Base-by-base conservation (phyloP, 2,797 vertebrate species). In the Sebastes paucispinis region DNA sequence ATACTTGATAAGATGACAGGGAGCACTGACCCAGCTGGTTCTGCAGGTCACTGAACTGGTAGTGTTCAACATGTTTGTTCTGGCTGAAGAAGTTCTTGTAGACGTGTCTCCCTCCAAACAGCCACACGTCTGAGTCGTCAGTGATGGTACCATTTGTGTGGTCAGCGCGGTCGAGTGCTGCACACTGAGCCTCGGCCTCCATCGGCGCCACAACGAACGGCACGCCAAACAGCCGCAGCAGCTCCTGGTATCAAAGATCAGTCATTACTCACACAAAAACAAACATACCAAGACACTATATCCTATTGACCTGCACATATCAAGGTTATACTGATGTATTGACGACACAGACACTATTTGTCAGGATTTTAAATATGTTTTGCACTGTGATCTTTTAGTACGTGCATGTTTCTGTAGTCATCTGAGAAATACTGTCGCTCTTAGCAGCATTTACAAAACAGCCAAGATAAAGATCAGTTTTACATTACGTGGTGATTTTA, bases 81-180 rank as follows among this genome's bases (percentile, higher is more conserved):
- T 98, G 97, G 94, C 89, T 99, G 90, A 99, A 99, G 91, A 99
- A 99, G 89, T 99, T 98, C 94, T 96, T 99, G 92, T 97, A 99
- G 79, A 99, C 98, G 0, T 99, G 98, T 3, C 98, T 95, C 20
- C 96, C 98, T 1, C 98, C 98, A 27, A 99, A 99, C 18, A 99
- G 95, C 98, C 98, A 99, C 77, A 99, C 96, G 20, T 99, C 98
- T 0, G 98, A 99, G 77, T 99, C 98, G 12, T 99, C 98, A 0
- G 98, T 99, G 92, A 99, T 99, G 79, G 98, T 99, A 60, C 98
- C 98, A 2, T 97, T 94, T 0, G 98, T 99, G 80, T 98, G 98
- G 64, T 99, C 98, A 0, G 95, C 92, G 1, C 97, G 95, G 86
- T 99, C 98, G 31, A 99, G 63, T 0, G 96, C 22, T 0, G 98